Evolutionary conservation across 2,888 invertebrate genomes (phyloP).

Genomic region (Neria commutata): DNA sequence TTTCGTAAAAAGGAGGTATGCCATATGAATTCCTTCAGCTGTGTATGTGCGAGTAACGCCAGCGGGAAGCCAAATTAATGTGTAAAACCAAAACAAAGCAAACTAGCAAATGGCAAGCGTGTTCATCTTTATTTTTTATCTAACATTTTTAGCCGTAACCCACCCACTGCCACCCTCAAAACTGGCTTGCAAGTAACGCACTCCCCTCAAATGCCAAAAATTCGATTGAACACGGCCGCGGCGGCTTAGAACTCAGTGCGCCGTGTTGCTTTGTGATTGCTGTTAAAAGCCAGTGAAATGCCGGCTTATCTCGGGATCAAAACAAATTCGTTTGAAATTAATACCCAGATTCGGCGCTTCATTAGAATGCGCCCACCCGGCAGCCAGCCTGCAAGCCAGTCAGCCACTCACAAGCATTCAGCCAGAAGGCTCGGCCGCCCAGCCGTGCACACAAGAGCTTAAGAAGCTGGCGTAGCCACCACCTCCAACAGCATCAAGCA

Average conservation of each 20-base stretch:
- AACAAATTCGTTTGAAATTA: conserved; percentile 59
- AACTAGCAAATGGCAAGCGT: conserved; percentile 44
- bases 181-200: neutral
- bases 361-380: conserved; percentile 37
- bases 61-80: neutral
- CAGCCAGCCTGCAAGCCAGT: neutral
- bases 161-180: conserved; percentile 9
- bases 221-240: neutral
- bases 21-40: too few species aligned
- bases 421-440: conserved; percentile 11
- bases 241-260: neutral
- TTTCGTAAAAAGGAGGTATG: too few species aligned
- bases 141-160: too few species aligned
- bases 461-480: conserved; percentile 11
- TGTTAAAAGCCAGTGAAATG: conserved; percentile 39
- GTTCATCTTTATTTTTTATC: too few species aligned
- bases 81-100: neutral
- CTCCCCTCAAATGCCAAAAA: neutral
- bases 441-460: neutral
- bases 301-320: conserved; percentile 57
- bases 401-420: conserved; percentile 13
- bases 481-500: neutral
- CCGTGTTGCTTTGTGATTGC: conserved; percentile 29
- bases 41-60: neutral
- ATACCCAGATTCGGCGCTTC: conserved; percentile 57